Evolutionary conservation across 2,113 vertebrate species (phyloP).

Genomic region (Poicephalus meyeri): DNA sequence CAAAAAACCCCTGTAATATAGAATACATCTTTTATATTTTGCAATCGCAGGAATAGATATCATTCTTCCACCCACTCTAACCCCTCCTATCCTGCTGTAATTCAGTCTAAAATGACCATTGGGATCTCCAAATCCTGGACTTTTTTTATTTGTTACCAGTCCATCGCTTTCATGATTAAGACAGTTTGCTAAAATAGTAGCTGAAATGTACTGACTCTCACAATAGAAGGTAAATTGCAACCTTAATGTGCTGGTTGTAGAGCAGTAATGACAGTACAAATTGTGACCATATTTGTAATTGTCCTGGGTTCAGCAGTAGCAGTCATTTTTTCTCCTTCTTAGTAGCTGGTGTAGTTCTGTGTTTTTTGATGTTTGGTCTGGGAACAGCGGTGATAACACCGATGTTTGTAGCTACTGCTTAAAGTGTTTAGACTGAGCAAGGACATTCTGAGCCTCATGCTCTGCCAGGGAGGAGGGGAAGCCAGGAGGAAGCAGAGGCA

Average conservation of each 20-base stretch:
- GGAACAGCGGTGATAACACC: no score
- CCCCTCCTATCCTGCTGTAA: background rate
- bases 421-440: no score
- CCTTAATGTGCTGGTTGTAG: background rate
- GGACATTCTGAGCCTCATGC: no score
- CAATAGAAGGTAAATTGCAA: slow-evolving; percentile 21
- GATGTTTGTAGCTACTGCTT: no score
- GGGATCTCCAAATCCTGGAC: background rate
- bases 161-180: slow-evolving; percentile 19
- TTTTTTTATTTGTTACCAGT: slow-evolving; percentile 33
- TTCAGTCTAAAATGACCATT: slow-evolving; percentile 40
- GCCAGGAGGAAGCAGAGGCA: no score
- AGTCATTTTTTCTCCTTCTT: no score
- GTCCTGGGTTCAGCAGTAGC: no score
- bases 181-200: slow-evolving; percentile 39
- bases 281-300: slow-evolving; percentile 30
- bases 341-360: no score
- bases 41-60: background rate
- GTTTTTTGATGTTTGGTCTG: no score
- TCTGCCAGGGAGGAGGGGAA: no score
- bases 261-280: slow-evolving; percentile 5
- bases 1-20: background rate
- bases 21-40: background rate
- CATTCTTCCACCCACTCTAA: background rate
- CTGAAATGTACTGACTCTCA: slow-evolving; percentile 2